A percentile compares a stretch with the other conserved stretches of the same genome.
Conservation (phyloP, 2,113 vertebrate species). For the Amphilophus citrinellus region DNA sequence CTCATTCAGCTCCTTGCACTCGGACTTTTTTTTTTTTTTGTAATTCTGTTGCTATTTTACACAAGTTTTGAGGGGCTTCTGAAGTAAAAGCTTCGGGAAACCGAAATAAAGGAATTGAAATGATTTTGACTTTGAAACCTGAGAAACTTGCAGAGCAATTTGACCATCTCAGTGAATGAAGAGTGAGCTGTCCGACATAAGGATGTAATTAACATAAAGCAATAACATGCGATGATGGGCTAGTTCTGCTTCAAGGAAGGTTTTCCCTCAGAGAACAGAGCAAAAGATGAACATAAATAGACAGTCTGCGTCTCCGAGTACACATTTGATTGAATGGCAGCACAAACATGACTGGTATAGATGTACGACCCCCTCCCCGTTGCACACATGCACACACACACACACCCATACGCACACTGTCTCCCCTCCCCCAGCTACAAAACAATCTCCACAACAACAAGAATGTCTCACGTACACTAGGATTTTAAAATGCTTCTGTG, state of each 20-base stretch:
- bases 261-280: not conserved
- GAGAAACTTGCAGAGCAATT: not conserved
- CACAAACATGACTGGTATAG: conserved; percentile 25
- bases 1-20: not conserved
- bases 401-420: not conserved
- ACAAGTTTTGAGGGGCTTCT: no score
- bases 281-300: not conserved
- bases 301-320: conserved; percentile 1
- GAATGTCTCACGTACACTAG: conserved; percentile 16
- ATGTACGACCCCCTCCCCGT: conserved; percentile 35
- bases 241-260: not conserved
- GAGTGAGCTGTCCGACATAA: not conserved
- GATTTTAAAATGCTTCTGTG: conserved; percentile 15
- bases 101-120: not conserved
- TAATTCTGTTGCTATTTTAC: no score
- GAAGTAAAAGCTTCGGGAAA: not conserved
- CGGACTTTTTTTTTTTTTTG: no score
- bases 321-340: conserved; percentile 22
- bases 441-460: conserved; percentile 34
- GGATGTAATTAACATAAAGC: not conserved
- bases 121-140: not conserved
- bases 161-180: not conserved
- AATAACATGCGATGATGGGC: not conserved
- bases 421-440: conserved; percentile 54
- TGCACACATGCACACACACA: not conserved